Base-by-base conservation (phyloP, 1,140 invertebrate species). In the Drosophila albomicans region DNA sequence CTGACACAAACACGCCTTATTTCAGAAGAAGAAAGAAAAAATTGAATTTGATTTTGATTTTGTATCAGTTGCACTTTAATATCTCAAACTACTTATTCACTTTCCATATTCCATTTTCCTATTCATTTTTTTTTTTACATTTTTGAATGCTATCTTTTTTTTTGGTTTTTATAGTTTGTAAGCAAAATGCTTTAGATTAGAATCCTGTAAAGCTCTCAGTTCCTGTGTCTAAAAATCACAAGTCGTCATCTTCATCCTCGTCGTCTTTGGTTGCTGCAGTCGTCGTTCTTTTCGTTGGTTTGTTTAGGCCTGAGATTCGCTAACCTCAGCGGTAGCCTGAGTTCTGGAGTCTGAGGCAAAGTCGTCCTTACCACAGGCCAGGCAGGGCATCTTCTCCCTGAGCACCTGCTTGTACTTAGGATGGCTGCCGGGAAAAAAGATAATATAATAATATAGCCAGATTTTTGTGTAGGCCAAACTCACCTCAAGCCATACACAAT, bases 401-500 rank as follows among this genome's bases (percentile, higher is more conserved):
- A 92, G 75, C 67, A 92, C 91, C 94, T 79, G 96, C 88, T 95
- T 94, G 89, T 96, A 97, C 81, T 96, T 96, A 7, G 96, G 96
- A 93, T 96, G 96, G 81, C 96, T 96, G 48, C 8, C 25, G 13
- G 32, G 5, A 1, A 13, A 11, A 32, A 7, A 56, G 11, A 25
- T 1, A 16, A 56, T 5, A 8, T 48, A 1, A 13, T 13, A 0
- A 43, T 45, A 11, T 25, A 20, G 20, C 49, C 20, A 7, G 0
- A 8, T 11, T 45, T 1, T 46, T 2, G 5, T 5, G 1, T 10
- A 28, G 3, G n/a, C 1, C n/a, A 32, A 11, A 38, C 61, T 41
- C 57, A 92, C 91, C 91, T 92, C 15, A 92, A 52, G 25, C 95
- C 95, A 81, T 95, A 95, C 41, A 96, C 94, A 88, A 96, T 95